phyloP scores from a whole-genome alignment of 2,113 vertebrate species.

The Lamprotornis superbus region DNA sequence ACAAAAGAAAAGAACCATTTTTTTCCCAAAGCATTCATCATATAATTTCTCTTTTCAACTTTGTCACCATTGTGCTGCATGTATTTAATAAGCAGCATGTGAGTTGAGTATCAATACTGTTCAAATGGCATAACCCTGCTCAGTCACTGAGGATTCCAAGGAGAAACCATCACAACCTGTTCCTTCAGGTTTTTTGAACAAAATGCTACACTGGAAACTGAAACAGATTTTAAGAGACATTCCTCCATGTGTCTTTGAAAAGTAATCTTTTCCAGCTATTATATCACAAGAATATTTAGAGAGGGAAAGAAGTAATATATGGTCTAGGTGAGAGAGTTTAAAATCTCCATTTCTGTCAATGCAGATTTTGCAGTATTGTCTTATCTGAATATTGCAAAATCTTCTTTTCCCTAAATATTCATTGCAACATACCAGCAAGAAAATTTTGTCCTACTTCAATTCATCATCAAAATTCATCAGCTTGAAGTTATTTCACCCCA shows the following conservation, averaged over 20 bases:
- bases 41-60: not conserved
- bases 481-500: not conserved
- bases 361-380: not conserved
- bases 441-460: not conserved
- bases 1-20: not conserved
- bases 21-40: not conserved
- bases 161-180: not conserved
- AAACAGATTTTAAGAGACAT: not conserved
- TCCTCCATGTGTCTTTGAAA: not conserved
- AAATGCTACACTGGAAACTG: not conserved
- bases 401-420: not conserved
- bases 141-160: not conserved
- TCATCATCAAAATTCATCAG: not conserved
- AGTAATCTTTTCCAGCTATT: not conserved
- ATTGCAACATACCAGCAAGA: not conserved
- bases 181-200: not conserved
- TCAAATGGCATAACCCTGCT: not conserved
- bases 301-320: not conserved
- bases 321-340: not conserved
- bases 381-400: not conserved
- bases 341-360: not conserved
- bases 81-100: not conserved
- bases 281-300: not conserved
- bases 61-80: not conserved
- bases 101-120: not conserved